Percentiles rank a stretch among this genome's conserved stretches.
Conservation (phyloP, 2,113 vertebrate genomes). For the Thomomys bottae region DNA sequence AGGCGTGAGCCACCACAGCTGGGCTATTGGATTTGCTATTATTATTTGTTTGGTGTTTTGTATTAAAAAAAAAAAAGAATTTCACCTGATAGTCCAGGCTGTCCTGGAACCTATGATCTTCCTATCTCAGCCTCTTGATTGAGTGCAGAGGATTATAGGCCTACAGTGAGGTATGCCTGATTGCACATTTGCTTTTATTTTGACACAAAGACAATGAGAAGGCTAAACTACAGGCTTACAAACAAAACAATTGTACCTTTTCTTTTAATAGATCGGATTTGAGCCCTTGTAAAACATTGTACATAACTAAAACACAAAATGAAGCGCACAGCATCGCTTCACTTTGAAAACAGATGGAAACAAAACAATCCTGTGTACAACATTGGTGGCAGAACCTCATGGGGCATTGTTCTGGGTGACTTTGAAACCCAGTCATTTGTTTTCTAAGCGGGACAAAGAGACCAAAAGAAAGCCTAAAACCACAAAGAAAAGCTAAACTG, state of each 20-base stretch:
- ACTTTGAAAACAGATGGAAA: slow-evolving; percentile 56
- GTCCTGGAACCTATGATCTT: too few species aligned
- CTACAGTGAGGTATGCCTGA: too few species aligned
- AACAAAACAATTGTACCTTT: slow-evolving; percentile 34
- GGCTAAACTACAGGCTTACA: slow-evolving; percentile 24
- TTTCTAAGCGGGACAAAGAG: slow-evolving; percentile 56
- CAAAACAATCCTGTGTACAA: slow-evolving; percentile 27
- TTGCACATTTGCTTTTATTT: slow-evolving; percentile 6
- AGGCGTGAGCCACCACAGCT: too few species aligned
- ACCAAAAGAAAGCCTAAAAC: slow-evolving; percentile 33
- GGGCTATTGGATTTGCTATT: too few species aligned
- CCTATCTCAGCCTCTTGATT: too few species aligned
- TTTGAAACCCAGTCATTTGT: slow-evolving; percentile 53
- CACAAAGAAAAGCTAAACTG: slow-evolving; percentile 36
- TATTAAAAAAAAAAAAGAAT: too few species aligned
- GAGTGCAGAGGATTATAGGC: too few species aligned
- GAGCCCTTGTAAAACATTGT: slow-evolving; percentile 56
- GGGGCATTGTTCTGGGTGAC: slow-evolving; percentile 43
- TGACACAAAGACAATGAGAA: slow-evolving; percentile 29
- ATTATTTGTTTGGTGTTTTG: too few species aligned
- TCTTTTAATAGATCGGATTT: slow-evolving; percentile 49
- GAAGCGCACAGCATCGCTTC: slow-evolving; percentile 58
- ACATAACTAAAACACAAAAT: slow-evolving; percentile 55
- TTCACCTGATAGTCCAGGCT: too few species aligned
- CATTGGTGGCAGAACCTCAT: slow-evolving; percentile 52